Conservation (phyloP, 92 coral and sea anemone species). For the Epizoanthus fatuus region DNA sequence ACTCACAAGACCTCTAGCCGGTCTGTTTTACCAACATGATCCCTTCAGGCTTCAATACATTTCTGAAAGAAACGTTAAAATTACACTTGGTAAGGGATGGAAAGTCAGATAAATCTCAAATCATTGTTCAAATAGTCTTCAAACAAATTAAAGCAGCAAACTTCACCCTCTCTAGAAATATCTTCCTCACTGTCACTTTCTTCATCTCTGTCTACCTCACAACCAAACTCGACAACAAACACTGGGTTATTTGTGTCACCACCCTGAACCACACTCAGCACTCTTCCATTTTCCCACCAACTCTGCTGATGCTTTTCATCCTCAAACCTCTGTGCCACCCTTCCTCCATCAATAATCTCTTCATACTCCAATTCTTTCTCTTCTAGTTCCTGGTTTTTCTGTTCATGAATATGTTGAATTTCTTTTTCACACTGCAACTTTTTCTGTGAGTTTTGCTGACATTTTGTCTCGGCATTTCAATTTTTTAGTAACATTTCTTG, state of each 20-base stretch:
- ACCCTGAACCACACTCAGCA: slow-evolving; percentile 27
- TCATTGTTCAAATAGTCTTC: slow-evolving; percentile 37
- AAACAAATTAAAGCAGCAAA: slow-evolving; percentile 40
- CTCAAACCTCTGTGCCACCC: slow-evolving; percentile 51
- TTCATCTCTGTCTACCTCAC: slow-evolving; percentile 30
- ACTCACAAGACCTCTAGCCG: slow-evolving; percentile 48
- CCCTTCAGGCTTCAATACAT: slow-evolving; percentile 35
- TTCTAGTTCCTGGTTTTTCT: slow-evolving; percentile 1
- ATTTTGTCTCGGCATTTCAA: slow-evolving; percentile 42
- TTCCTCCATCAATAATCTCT: slow-evolving; percentile 30
- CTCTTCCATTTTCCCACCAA: slow-evolving; percentile 57
- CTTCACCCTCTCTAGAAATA: slow-evolving; percentile 40
- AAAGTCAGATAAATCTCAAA: slow-evolving; percentile 27
- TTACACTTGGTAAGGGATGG: slow-evolving; percentile 7
- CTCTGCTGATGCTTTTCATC: slow-evolving; percentile 41
- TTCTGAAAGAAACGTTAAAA: slow-evolving; percentile 34
- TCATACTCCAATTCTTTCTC: slow-evolving; percentile 9
- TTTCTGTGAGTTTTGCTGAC: slow-evolving; percentile 8
- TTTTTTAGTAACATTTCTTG: slow-evolving; percentile 4
- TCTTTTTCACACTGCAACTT: background rate
- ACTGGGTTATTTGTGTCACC: slow-evolving; percentile 42
- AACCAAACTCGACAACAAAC: slow-evolving; percentile 54
- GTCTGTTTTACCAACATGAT: slow-evolving; percentile 47
- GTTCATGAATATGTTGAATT: background rate
- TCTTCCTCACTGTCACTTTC: slow-evolving; percentile 42